Evolutionary conservation across 2,888 invertebrate genomes (phyloP).

Genomic region (Nomada lathburiana): DNA sequence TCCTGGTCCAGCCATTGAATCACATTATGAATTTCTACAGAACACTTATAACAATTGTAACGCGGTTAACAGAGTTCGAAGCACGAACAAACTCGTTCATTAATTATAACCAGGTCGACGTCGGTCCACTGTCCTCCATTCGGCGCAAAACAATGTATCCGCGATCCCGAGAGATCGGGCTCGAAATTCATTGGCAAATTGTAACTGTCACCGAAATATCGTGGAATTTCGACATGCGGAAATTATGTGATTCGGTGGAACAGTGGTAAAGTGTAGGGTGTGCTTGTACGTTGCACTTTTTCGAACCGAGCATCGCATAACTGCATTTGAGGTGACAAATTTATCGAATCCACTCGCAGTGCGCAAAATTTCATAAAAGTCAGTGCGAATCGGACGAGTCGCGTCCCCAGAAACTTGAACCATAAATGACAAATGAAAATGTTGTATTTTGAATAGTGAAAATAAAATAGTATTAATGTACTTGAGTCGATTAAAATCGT

Average conservation of each 20-base stretch:
- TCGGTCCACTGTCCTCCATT: slow-evolving; percentile 14
- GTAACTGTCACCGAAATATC: slow-evolving; percentile 20
- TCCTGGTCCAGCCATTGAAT: slow-evolving; percentile 21
- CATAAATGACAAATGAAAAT: too few species aligned
- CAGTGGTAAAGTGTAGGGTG: neutral
- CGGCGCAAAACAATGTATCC: slow-evolving; percentile 35
- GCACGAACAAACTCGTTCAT: slow-evolving; percentile 39
- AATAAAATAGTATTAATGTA: too few species aligned
- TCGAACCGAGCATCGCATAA: neutral
- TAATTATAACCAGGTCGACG: slow-evolving; percentile 48
- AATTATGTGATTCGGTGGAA: neutral
- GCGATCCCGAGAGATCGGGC: slow-evolving; percentile 13
- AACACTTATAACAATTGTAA: slow-evolving; percentile 49
- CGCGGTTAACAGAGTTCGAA: slow-evolving; percentile 44
- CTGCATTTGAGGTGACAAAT: too few species aligned
- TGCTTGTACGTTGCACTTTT: neutral
- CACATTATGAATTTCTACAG: slow-evolving; percentile 43
- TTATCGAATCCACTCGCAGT: too few species aligned
- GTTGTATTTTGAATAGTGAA: too few species aligned
- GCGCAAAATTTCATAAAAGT: too few species aligned
- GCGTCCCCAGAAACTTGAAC: too few species aligned
- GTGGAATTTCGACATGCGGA: neutral
- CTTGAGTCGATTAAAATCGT: too few species aligned
- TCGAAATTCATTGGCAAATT: slow-evolving; percentile 38
- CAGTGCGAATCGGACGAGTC: too few species aligned